Evolutionary conservation across 1,140 invertebrate species (phyloP).

Genomic region (Drosophila oshimai): DNA sequence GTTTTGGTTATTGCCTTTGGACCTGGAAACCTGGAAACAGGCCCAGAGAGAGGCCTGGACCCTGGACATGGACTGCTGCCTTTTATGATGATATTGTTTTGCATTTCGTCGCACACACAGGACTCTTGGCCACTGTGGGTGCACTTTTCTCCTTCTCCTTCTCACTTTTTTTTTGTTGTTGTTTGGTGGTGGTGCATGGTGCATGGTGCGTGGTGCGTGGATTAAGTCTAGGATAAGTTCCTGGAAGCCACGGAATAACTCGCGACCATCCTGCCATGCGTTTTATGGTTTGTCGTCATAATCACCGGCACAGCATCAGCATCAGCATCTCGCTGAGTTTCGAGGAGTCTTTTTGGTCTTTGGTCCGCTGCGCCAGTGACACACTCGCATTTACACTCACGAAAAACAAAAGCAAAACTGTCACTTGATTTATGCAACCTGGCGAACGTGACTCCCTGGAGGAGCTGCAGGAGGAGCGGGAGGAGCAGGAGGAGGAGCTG

Average conservation of each 20-base stretch:
- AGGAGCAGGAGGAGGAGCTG: neutral
- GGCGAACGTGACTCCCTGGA: conserved; percentile 44
- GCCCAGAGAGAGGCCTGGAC: neutral
- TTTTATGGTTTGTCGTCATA: conserved; percentile 80
- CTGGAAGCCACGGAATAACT: conserved; percentile 66
- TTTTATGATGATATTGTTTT: conserved; percentile 79
- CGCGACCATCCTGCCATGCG: conserved; percentile 63
- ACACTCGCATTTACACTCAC: conserved; percentile 28
- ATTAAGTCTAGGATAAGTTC: conserved; percentile 69
- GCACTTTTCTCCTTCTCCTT: no score
- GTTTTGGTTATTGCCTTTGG: conserved; percentile 33
- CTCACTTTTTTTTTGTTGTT: no score
- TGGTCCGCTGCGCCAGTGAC: conserved; percentile 45
- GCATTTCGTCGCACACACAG: conserved; percentile 58
- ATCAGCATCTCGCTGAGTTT: conserved; percentile 46
- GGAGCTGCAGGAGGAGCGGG: no score
- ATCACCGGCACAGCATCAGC: conserved; percentile 70
- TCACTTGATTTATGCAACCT: conserved; percentile 57
- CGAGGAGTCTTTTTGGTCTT: neutral
- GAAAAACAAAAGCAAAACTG: conserved; percentile 9
- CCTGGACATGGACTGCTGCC: conserved; percentile 39
- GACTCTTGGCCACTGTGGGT: conserved; percentile 11
- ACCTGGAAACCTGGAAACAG: neutral
- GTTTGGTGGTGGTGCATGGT: neutral
- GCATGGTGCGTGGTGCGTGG: conserved; percentile 60